Evolutionary conservation across 92 coral and sea anemone species (phyloP).

Genomic region (Epizoanthus rinbou): DNA sequence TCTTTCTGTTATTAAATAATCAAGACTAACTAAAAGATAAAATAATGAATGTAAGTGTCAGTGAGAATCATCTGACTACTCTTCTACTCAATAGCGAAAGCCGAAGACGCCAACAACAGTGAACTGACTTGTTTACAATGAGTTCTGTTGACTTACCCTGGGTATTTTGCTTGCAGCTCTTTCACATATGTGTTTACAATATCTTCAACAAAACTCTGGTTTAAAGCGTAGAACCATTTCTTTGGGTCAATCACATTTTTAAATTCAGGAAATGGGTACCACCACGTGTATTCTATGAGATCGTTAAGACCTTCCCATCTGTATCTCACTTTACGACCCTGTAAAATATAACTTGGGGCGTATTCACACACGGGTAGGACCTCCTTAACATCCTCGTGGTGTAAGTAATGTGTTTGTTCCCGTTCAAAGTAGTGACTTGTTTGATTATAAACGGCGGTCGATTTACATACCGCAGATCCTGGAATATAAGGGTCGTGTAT

Average conservation of each 20-base stretch:
- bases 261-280: slow-evolving; percentile 20
- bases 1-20: too few relatives aligned
- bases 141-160: slow-evolving; percentile 52
- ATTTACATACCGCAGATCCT: neutral
- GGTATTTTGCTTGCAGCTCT: slow-evolving; percentile 46
- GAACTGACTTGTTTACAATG: too few relatives aligned
- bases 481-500: slow-evolving; percentile 16
- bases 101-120: neutral
- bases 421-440: neutral
- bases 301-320: slow-evolving; percentile 5
- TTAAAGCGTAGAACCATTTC: slow-evolving; percentile 40
- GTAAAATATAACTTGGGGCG: slow-evolving; percentile 47
- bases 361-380: slow-evolving; percentile 43
- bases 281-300: neutral
- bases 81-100: too few relatives aligned
- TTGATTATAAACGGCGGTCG: neutral
- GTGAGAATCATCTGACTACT: too few relatives aligned
- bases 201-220: slow-evolving; percentile 25
- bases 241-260: neutral
- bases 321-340: slow-evolving; percentile 21
- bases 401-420: slow-evolving; percentile 22
- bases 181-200: slow-evolving; percentile 54
- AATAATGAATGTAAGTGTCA: too few relatives aligned
- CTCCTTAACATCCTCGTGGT: slow-evolving; percentile 30
- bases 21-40: too few relatives aligned